A percentile compares a stretch with the other conserved stretches of the same genome.
Evolutionary conservation across 2,888 invertebrate species (phyloP).

Genomic region (Parasteatoda lunata): DNA sequence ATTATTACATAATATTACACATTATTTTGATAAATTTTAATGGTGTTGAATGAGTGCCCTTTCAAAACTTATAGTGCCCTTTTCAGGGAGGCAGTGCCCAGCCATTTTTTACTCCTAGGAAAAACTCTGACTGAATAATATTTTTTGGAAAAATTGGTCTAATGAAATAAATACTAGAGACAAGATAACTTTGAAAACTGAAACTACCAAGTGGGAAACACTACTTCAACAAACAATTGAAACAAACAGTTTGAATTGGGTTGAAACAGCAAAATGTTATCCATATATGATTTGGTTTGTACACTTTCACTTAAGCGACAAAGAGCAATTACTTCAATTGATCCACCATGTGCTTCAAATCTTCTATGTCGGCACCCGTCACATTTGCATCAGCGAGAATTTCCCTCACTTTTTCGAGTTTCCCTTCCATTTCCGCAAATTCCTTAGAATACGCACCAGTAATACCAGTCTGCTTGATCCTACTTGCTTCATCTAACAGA

Average conservation of each 20-base stretch:
- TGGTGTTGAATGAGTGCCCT: no score
- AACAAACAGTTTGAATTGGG: not conserved
- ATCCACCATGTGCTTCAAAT: conserved; percentile 76
- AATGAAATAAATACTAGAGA: no score
- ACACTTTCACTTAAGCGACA: not conserved
- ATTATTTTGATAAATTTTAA: no score
- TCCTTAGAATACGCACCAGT: conserved; percentile 96
- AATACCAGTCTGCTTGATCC: conserved; percentile 95
- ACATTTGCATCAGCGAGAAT: conserved; percentile 87
- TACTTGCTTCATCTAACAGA: conserved; percentile 89
- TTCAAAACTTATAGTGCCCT: no score
- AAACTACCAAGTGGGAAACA: not conserved
- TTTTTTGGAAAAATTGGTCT: no score
- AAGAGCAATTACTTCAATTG: conserved; percentile 74
- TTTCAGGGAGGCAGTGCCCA: no score
- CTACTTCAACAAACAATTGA: not conserved
- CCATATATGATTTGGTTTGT: not conserved
- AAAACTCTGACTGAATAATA: no score
- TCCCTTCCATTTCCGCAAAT: conserved; percentile 92
- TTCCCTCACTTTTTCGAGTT: conserved; percentile 85
- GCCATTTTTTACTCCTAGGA: no score
- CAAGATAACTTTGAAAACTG: not conserved
- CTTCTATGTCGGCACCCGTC: conserved; percentile 76
- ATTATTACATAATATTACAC: no score
- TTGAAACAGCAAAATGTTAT: not conserved